Base-by-base conservation (phyloP, 2,113 vertebrate genomes). In the Plecturocebus donacophilus region DNA sequence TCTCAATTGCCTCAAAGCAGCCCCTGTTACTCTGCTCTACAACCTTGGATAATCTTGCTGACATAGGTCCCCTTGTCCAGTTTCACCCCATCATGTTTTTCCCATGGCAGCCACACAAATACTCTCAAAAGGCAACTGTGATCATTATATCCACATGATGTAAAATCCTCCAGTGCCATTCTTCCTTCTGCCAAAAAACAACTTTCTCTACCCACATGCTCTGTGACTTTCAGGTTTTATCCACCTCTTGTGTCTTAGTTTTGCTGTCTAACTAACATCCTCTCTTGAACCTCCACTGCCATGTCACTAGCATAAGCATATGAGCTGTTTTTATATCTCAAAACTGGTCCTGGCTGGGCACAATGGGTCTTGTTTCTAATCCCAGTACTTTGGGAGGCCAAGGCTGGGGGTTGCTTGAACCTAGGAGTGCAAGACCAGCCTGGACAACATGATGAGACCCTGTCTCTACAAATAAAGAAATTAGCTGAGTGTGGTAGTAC, bases 41-140 rank as follows among this genome's bases (percentile, higher is more conserved):
- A 58, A 10, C 61, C 14, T 71, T 61, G 52, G 52, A 76, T 76
- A 21, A 35, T 27, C 32, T 88, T 11, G 4, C 49, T 45, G 12
- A 25, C 0, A 45, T 45, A 8, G 0, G 2, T n/a, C 12, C 3
- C 9, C 23, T 58, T 9, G 38, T n/a, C 5, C 20, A 56, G 30
- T n/a, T 61, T 45, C 32, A 35, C 42, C 30, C 54, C 40, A 35
- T 61, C 8, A 17, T 27, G 9, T 64, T 56, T 45, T 89, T 40
- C 45, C 32, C 32, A 64, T 0, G 6, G 9, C 32, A 27, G 30
- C 21, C 5, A 3, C 32, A 47, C 42, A 49, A 21, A 49, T n/a
- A 77, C 7, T 45, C 38, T 49, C 32, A 25, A 90, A 27, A 77
- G 32, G 21, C 30, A 64, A 13, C 21, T 64, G 19, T 79, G 0